phyloP scores from a whole-genome alignment of 1,140 invertebrate species.

The Leguminivora glycinivorella region DNA sequence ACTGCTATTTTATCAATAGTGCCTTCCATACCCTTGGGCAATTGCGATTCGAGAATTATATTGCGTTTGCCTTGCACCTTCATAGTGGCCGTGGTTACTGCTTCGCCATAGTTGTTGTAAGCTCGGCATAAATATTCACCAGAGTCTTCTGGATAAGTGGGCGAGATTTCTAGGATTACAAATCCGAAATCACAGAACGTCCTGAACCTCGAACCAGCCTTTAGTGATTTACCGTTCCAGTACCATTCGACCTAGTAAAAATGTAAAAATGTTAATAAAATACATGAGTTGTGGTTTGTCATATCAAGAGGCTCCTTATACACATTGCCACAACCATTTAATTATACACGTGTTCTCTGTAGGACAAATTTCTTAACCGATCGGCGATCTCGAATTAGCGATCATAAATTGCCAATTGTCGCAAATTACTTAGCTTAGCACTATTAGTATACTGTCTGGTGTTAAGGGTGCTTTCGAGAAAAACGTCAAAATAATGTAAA shows the following conservation, averaged over 20 bases:
- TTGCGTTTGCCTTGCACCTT: slow-evolving; percentile 94
- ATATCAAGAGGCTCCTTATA: too few species aligned
- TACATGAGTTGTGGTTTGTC: too few species aligned
- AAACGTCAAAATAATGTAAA: too few species aligned
- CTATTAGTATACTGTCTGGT: too few species aligned
- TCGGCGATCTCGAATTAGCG: too few species aligned
- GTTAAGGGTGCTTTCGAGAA: too few species aligned
- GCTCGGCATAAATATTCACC: slow-evolving; percentile 96
- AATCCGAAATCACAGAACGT: slow-evolving; percentile 98
- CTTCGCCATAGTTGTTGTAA: slow-evolving; percentile 94
- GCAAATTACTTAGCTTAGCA: too few species aligned
- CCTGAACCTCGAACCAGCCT: slow-evolving; percentile 93
- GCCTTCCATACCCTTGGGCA: slow-evolving; percentile 95
- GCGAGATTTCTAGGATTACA: slow-evolving; percentile 95
- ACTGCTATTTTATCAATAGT: slow-evolving; percentile 96
- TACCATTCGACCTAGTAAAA: slow-evolving; percentile 92
- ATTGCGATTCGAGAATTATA: slow-evolving; percentile 94
- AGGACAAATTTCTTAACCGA: too few species aligned
- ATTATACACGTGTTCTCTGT: too few species aligned
- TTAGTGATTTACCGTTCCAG: slow-evolving; percentile 94
- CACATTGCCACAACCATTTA: too few species aligned
- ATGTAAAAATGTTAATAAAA: slow-evolving; percentile 23
- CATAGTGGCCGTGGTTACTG: slow-evolving; percentile 94
- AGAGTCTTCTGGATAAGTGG: slow-evolving; percentile 96
- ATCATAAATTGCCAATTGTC: too few species aligned